Evolutionary conservation across 2,888 invertebrate genomes (phyloP).

Genomic region (Dynastes grantii): DNA sequence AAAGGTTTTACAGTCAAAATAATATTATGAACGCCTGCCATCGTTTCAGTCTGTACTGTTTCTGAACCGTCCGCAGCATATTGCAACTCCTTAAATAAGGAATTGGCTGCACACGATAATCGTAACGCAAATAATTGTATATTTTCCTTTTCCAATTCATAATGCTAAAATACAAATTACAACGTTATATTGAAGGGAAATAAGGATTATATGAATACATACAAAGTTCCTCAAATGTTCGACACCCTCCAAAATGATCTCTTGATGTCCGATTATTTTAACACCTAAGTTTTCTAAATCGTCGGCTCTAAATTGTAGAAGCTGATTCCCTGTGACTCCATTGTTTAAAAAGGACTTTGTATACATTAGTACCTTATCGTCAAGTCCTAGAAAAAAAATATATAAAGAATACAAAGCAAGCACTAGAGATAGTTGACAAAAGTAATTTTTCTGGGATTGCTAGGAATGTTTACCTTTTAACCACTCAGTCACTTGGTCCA

Average conservation of each 20-base stretch:
- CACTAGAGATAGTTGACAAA: neutral
- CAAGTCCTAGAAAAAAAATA: conserved; percentile 76
- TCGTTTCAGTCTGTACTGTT: conserved; percentile 83
- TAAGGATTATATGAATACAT: conserved; percentile 67
- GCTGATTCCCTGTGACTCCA: conserved; percentile 85
- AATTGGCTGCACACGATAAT: conserved; percentile 87
- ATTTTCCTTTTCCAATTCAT: conserved; percentile 92
- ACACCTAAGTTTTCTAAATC: conserved; percentile 92
- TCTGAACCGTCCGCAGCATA: conserved; percentile 71
- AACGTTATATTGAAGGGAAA: conserved; percentile 53
- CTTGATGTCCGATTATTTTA: conserved; percentile 92
- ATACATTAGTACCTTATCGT: conserved; percentile 85
- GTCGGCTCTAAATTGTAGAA: conserved; percentile 89
- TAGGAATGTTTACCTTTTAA: conserved; percentile 79
- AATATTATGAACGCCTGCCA: conserved; percentile 90
- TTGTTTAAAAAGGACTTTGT: conserved; percentile 86
- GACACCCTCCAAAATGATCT: conserved; percentile 92
- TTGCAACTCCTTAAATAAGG: conserved; percentile 81
- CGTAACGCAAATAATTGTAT: conserved; percentile 90
- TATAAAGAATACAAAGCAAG: neutral
- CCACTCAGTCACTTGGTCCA: conserved; percentile 93
- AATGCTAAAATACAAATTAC: conserved; percentile 79
- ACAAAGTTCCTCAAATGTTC: conserved; percentile 92
- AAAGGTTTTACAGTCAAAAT: conserved; percentile 89
- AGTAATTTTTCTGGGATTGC: neutral